These are phyloP conservation scores for Mycetomoellerius zeteki DNA, from an alignment of 1,140 invertebrate species.

Conservation along the genomic window DNA sequence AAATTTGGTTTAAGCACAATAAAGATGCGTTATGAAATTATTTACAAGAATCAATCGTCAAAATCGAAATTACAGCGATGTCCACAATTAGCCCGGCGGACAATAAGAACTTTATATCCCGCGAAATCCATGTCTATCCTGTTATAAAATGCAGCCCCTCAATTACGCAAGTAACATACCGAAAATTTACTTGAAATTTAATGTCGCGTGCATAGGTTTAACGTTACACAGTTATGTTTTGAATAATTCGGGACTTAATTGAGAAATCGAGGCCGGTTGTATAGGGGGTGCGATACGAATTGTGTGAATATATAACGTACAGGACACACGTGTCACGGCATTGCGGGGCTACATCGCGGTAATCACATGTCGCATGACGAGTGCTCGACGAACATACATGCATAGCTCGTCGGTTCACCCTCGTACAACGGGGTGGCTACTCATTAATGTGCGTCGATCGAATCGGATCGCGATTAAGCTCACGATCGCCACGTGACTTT, in stretches of 20 bases:
- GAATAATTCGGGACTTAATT: constrained; percentile 67
- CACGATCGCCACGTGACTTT: constrained; percentile 59
- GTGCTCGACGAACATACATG: constrained; percentile 43
- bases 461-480: constrained; percentile 68
- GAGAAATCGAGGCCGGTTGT: constrained; percentile 61
- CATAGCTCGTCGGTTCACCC: background rate
- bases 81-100: too few species aligned
- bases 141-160: too few species aligned
- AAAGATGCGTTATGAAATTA: too few species aligned
- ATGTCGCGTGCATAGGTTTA: constrained; percentile 45
- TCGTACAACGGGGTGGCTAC: constrained; percentile 33
- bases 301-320: constrained; percentile 44
- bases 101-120: too few species aligned
- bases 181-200: constrained; percentile 38
- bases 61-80: too few species aligned
- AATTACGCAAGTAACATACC: constrained; percentile 30
- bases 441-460: constrained; percentile 70
- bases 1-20: too few species aligned
- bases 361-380: constrained; percentile 58
- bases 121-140: too few species aligned
- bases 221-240: constrained; percentile 34
- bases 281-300: constrained; percentile 15
- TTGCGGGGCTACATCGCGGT: constrained; percentile 55
- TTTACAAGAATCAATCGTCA: too few species aligned
- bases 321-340: constrained; percentile 56